Base-by-base conservation (phyloP, 2,797 vertebrate genomes). In the Enteromius argenteus region DNA sequence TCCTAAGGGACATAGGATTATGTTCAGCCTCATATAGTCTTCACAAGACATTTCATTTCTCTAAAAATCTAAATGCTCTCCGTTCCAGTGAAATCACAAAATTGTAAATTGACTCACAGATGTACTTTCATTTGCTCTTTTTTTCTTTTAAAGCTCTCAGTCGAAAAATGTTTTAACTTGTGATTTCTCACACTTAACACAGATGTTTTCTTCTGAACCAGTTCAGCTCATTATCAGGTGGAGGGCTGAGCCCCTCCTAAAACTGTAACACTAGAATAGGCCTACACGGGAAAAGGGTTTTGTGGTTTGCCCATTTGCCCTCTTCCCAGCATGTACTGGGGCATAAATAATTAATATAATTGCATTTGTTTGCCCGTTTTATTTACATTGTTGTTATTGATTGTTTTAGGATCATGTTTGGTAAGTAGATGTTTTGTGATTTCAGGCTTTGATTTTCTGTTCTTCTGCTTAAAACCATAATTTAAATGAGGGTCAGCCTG, bases 301-400 rank as follows among this genome's bases (percentile, higher is more conserved):
- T 83, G 72, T 83, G 81, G 73, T 84, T 77, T n/a, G 13, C 46
- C 46, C 49, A 44, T 83, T 83, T 53, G 46, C 46, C 62, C 30
- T 68, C 13, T 77, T 77, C 64, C 64, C 73, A 68, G 73, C 35
- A 84, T 58, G 32, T 46, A 68, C 23, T 83, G 27, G 32, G 39
- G 21, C 58, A 77, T 83, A 56, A 76, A 83, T 83, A 58, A 76
- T 76, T 67, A 17, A 83, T 67, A 56, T 53, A 42, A 60, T 44
- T 69, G 11, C 72, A 44, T 83, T 56, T 49, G 44, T 53, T 75
- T 66, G n/a, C 49, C 49, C 68, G 44, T 77, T 77, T 53, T 77
- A 69, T 83, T 76, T 67, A 66, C 81, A 73, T 46, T 51, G 56
- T 82, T 39, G 9, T 68, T 53, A 68, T 82, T 74, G 69, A 72